Conservation (phyloP, 2,888 invertebrate genomes). For the Acanthosoma haemorrhoidale region DNA sequence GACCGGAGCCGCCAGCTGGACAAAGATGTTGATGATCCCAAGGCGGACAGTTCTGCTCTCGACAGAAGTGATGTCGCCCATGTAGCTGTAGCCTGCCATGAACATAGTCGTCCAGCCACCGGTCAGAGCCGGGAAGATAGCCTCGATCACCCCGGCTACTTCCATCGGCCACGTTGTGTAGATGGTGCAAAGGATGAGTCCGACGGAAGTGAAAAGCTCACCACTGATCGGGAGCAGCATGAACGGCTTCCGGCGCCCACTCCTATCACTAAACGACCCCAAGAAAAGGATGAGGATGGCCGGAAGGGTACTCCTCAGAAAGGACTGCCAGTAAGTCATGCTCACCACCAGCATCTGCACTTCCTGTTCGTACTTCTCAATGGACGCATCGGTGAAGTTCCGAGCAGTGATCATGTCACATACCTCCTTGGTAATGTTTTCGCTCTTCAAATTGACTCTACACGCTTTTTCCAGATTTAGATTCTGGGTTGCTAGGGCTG, state of each 20-base stretch:
- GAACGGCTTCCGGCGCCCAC: slow-evolving; percentile 38
- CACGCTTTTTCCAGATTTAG: slow-evolving; percentile 80
- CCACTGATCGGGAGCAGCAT: slow-evolving; percentile 39
- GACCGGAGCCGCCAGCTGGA: slow-evolving; percentile 35
- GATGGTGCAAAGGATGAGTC: slow-evolving; percentile 38
- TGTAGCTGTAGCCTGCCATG: slow-evolving; percentile 39
- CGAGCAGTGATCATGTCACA: slow-evolving; percentile 29
- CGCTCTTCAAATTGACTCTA: slow-evolving; percentile 45
- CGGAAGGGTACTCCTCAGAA: slow-evolving; percentile 30
- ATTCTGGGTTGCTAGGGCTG: slow-evolving; percentile 71
- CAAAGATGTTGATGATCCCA: slow-evolving; percentile 36
- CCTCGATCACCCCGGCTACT: slow-evolving; percentile 38
- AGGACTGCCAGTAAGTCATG: slow-evolving; percentile 36
- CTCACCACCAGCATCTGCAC: slow-evolving; percentile 29
- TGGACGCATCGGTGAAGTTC: not conserved
- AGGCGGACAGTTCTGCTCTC: slow-evolving; percentile 39
- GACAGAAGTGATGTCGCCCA: slow-evolving; percentile 38
- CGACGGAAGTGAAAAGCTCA: slow-evolving; percentile 38
- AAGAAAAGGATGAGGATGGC: slow-evolving; percentile 34
- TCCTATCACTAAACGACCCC: slow-evolving; percentile 40
- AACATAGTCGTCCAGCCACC: slow-evolving; percentile 39
- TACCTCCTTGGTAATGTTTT: not conserved
- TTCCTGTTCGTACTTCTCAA: slow-evolving; percentile 22
- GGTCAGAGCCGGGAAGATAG: slow-evolving; percentile 38
- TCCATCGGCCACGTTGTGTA: slow-evolving; percentile 39